Percentiles rank a stretch among this genome's conserved stretches.
Evolutionary conservation across 2,888 invertebrate genomes (phyloP).

Genomic region (Acleris sparsana): DNA sequence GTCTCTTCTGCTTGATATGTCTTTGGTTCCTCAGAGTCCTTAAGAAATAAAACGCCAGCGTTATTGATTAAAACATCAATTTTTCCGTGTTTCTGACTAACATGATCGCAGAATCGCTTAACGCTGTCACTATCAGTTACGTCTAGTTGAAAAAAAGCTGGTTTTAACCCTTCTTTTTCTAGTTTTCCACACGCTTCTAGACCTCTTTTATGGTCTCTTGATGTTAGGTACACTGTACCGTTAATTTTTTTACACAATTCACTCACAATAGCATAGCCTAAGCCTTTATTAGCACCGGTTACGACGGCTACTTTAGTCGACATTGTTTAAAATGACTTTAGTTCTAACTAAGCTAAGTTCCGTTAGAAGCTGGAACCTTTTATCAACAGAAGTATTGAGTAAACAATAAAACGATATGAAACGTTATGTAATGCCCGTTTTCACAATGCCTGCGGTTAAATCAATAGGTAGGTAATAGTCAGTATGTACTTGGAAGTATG

Average conservation of each 20-base stretch:
- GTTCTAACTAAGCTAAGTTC: conserved; percentile 21
- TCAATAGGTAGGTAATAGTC: too few relatives aligned
- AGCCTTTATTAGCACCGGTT: conserved; percentile 90
- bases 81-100: conserved; percentile 83
- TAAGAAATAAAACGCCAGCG: conserved; percentile 83
- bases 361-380: too few relatives aligned
- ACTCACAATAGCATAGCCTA: conserved; percentile 87
- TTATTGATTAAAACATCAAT: conserved; percentile 90
- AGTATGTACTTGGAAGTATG: too few relatives aligned
- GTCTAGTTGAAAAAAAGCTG: conserved; percentile 87
- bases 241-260: conserved; percentile 85
- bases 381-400: too few relatives aligned
- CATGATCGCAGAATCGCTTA: conserved; percentile 74
- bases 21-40: conserved; percentile 64
- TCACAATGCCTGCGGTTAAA: too few relatives aligned
- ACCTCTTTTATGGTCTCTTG: conserved; percentile 84
- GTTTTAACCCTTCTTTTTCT: conserved; percentile 71
- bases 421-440: too few relatives aligned
- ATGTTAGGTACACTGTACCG: conserved; percentile 88
- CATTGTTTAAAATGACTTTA: conserved; percentile 52
- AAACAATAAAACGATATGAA: too few relatives aligned
- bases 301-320: conserved; percentile 74
- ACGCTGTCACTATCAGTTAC: conserved; percentile 84
- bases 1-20: conserved; percentile 63
- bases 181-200: conserved; percentile 82